Percentiles rank a stretch among this genome's conserved stretches.
Evolutionary conservation across 2,888 invertebrate genomes (phyloP).

Genomic region (Epirrhoe tristata): DNA sequence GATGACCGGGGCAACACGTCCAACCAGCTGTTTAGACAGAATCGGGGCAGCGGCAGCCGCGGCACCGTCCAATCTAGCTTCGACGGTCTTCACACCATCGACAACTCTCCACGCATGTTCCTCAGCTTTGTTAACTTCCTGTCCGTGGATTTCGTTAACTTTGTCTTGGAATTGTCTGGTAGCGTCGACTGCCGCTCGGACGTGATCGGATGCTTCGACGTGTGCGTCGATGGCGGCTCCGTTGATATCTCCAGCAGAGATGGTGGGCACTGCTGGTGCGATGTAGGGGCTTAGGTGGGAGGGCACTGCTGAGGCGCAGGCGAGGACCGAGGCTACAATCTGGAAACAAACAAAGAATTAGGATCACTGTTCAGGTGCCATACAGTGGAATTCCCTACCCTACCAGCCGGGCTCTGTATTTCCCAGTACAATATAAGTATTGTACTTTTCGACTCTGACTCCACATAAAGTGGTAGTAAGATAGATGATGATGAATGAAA

Average conservation of each 20-base stretch:
- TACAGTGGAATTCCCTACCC: too few species aligned
- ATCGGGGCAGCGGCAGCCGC: constrained; percentile 76
- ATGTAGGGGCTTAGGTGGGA: constrained; percentile 60
- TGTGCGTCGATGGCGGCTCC: constrained; percentile 78
- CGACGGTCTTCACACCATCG: constrained; percentile 73
- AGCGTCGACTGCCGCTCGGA: constrained; percentile 73
- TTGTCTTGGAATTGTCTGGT: constrained; percentile 75
- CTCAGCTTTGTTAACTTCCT: constrained; percentile 75
- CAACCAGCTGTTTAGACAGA: constrained; percentile 72
- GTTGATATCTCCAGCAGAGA: constrained; percentile 76
- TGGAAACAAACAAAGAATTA: constrained; percentile 4
- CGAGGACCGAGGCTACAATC: constrained; percentile 70
- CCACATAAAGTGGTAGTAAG: too few species aligned
- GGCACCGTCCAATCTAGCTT: constrained; percentile 76
- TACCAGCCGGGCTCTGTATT: too few species aligned
- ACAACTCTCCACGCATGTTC: constrained; percentile 79
- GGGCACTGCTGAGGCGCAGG: constrained; percentile 74
- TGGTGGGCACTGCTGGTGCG: constrained; percentile 67
- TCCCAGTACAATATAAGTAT: too few species aligned
- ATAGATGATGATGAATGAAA: too few species aligned
- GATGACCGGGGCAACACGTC: constrained; percentile 20
- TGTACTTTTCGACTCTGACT: too few species aligned
- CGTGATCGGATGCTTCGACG: constrained; percentile 74
- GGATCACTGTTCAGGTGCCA: too few species aligned
- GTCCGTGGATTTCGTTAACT: constrained; percentile 73